phyloP scores from a whole-genome alignment of 1,140 invertebrate species.

The Planococcus citri region DNA sequence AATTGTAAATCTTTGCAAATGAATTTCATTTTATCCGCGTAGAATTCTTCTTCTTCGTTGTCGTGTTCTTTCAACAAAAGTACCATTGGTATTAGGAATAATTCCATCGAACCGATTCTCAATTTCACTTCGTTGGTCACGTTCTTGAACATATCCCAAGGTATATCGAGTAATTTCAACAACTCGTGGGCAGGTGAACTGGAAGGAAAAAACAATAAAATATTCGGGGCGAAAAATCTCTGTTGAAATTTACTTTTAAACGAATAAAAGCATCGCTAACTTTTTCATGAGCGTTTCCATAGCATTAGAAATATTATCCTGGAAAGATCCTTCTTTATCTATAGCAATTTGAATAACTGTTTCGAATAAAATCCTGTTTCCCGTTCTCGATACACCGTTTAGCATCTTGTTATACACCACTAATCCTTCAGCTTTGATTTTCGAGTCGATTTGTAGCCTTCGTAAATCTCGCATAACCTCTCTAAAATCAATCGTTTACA shows the following conservation, averaged over 20 bases:
- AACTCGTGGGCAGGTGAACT: too few relatives aligned
- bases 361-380: background rate
- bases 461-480: background rate
- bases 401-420: background rate
- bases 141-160: background rate
- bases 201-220: too few relatives aligned
- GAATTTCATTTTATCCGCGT: background rate
- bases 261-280: too few relatives aligned
- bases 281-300: too few relatives aligned
- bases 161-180: background rate
- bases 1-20: background rate
- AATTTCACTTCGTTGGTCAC: background rate
- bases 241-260: too few relatives aligned
- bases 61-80: background rate
- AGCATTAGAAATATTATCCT: background rate
- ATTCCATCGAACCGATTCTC: background rate
- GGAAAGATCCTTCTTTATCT: background rate
- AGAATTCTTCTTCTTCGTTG: background rate
- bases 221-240: too few relatives aligned
- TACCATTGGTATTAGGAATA: background rate
- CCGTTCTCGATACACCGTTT: background rate
- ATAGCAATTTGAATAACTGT: background rate
- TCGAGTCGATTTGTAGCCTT: background rate
- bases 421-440: background rate
- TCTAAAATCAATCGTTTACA: background rate